Evolutionary conservation across 2,113 vertebrate species (phyloP), one percentile per base, ranked within the genome.

Genomic region (Uria lomvia): DNA sequence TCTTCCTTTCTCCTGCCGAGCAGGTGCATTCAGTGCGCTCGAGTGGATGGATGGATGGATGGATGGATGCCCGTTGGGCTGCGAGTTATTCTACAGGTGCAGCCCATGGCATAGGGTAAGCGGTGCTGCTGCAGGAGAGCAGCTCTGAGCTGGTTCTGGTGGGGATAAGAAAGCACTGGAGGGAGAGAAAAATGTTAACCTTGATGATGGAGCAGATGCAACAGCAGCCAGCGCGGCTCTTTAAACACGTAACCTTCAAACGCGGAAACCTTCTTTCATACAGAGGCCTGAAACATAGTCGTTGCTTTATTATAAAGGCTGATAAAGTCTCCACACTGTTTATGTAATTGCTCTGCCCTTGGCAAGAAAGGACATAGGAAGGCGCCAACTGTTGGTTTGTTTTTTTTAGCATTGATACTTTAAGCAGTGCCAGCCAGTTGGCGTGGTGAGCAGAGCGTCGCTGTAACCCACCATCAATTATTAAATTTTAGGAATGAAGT

Each of bases 401-500:
- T 30, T 42, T 52, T 59, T 81, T 71, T 52, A 38, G 45, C 53
- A 34, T 75, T 91, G 90, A 42, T 94, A 87, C 68, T 73, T 95
- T 23, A 47, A 53, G 73, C 86, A 78, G 82, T 3, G 2, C 74
- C 94, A 90, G 77, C 68, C 78, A n/a, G 67, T 91, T 89, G 88
- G 81, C 8, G 0, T 24, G 6, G 75, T 12, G 94, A 96, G 77
- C 30, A 0, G 24, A 88, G 88, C 56, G 83, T 93, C 68, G 3
- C 92, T 88, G 76, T 38, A 88, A 67, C 81, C 85, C 86, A 49
- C 90, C 66, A 93, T 96, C 95, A 96, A 30, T 95, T 92, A 93
- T 77, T 97, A 96, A 92, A 79, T 95, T 94, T 85, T 66, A 90
- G 86, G 95, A 95, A 93, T 92, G 88, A 91, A 87, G 88, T 86